Base-by-base conservation (phyloP, 2,113 vertebrate genomes). In the Hyla sarda region DNA sequence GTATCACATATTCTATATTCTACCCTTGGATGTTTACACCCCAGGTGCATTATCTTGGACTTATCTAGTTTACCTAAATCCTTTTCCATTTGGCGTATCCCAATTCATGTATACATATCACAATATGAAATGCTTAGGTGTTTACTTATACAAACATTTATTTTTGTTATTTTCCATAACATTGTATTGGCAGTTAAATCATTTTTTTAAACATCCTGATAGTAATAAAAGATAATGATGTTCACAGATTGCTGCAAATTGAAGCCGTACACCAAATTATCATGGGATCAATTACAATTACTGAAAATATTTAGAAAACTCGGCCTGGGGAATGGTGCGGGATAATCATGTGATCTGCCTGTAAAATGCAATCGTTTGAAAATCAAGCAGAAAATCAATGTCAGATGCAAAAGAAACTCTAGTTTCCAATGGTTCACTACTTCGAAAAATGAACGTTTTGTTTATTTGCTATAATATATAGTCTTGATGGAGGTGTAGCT, bases 221-320 rank as follows among this genome's bases (percentile, higher is more conserved):
- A 37, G 65, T 34, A 71, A 77, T 87, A 78, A 67, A 85, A 65
- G 76, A 67, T 87, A 84, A 87, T 87, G 52, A 84, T 81, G 76
- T 80, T 88, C 45, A 81, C 82, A 75, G 45, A 88, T 88, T 82
- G 62, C 76, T 16, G n/a, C 76, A 84, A 84, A 75, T 81, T 54
- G 34, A 81, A 81, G 11, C 74, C 65, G 67, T 50, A 56, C 56
- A 82, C 34, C 82, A 84, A 87, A 79, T 74, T 54, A 52, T 19
- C 54, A 47, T 45, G 82, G 76, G 87, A 84, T 82, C 82, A 88
- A 73, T 88, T 81, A 81, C 87, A 88, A 84, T 88, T 52, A 88
- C 82, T 60, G 67, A 81, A n/a, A 76, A 76, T 37, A 32, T 82
- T 82, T 82, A 60, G 45, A 73, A 85, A 67, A 82, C n/a, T 82